phyloP scores from a whole-genome alignment of 1,140 invertebrate genomes.

The Coelopa frigida region DNA sequence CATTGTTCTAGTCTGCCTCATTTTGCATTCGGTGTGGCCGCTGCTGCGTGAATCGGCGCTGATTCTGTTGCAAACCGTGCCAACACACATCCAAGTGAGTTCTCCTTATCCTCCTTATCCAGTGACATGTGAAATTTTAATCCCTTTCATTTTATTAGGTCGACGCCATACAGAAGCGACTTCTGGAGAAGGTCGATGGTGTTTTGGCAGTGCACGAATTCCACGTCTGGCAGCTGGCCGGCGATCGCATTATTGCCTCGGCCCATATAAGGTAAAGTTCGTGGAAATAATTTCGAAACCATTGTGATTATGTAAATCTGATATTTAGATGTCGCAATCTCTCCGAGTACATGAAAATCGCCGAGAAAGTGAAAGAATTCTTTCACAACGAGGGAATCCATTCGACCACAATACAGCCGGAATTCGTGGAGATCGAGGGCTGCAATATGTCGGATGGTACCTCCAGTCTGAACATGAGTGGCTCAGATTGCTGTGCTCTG shows the following conservation, averaged over 20 bases:
- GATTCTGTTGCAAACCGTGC: constrained; percentile 85
- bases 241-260: constrained; percentile 86
- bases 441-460: constrained; percentile 41
- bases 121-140: constrained; percentile 1
- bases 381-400: constrained; percentile 79
- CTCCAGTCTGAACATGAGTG: constrained; percentile 43
- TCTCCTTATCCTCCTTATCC: neutral
- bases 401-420: constrained; percentile 89
- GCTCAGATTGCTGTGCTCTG: constrained; percentile 64
- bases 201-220: constrained; percentile 90
- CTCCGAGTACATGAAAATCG: constrained; percentile 85
- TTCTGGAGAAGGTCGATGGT: constrained; percentile 81
- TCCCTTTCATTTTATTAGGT: constrained; percentile 48
- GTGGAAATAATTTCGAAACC: too few species aligned
- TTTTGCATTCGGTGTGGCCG: constrained; percentile 79
- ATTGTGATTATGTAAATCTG: too few species aligned
- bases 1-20: constrained; percentile 71
- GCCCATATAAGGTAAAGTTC: constrained; percentile 77
- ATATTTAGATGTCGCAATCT: constrained; percentile 82
- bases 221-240: constrained; percentile 89
- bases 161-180: constrained; percentile 74
- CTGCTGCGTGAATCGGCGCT: constrained; percentile 78
- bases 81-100: constrained; percentile 77
- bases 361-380: constrained; percentile 91
- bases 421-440: constrained; percentile 70